These are phyloP conservation scores for Anas platyrhynchos DNA, from an alignment of 2,113 vertebrate species.

Conservation along the genomic window DNA sequence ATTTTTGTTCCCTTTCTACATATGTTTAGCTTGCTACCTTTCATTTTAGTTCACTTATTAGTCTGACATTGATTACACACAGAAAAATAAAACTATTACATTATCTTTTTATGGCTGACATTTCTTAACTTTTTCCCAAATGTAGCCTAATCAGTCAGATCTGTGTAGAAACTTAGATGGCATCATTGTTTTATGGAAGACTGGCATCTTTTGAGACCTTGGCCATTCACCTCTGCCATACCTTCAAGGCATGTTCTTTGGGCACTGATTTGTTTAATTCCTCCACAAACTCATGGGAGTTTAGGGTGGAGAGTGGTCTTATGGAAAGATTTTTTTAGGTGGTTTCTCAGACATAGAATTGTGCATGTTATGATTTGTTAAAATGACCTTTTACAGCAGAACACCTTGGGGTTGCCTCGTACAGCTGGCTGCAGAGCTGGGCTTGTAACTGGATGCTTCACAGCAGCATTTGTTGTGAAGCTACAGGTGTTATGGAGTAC, in stretches of 20 bases:
- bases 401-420: neutral
- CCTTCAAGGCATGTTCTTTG: neutral
- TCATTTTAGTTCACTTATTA: neutral
- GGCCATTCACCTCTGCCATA: neutral
- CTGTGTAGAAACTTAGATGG: neutral
- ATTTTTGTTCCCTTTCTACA: neutral
- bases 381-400: neutral
- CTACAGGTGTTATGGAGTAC: rapidly evolving
- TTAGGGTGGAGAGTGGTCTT: neutral
- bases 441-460: rapidly evolving
- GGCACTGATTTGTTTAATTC: neutral
- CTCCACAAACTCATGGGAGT: neutral
- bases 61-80: neutral
- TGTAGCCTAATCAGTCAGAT: neutral
- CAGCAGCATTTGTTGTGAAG: neutral
- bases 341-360: neutral
- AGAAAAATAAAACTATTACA: neutral
- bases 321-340: neutral
- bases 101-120: neutral
- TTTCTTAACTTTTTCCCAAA: neutral
- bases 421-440: neutral
- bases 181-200: neutral
- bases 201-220: neutral
- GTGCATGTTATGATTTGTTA: neutral
- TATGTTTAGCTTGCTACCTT: neutral